Evolutionary conservation across 2,113 vertebrate species (phyloP).

Genomic region (Peromyscus leucopus): DNA sequence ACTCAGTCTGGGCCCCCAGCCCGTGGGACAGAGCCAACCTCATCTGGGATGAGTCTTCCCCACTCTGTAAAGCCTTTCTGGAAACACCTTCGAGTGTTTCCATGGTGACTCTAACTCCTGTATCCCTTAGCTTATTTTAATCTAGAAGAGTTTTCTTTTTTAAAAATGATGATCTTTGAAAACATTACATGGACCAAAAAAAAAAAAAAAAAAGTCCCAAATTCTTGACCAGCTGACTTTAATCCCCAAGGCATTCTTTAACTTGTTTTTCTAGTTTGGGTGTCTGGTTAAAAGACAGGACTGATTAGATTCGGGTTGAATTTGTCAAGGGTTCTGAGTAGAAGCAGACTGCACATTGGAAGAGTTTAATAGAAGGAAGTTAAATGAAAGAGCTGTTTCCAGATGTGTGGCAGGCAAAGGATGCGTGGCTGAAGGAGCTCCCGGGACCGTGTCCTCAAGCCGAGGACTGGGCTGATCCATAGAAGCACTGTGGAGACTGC

Average conservation of each 20-base stretch:
- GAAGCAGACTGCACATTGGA: neutral
- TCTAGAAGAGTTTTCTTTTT: neutral
- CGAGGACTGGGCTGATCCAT: neutral
- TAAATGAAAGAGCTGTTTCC: neutral
- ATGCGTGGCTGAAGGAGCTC: neutral
- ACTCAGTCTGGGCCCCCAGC: neutral
- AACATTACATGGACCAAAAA: neutral
- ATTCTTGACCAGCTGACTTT: slow-evolving; percentile 34
- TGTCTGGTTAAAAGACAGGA: slow-evolving; percentile 6
- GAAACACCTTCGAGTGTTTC: neutral
- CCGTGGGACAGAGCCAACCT: neutral
- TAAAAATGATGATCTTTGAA: slow-evolving; percentile 7
- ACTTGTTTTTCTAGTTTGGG: slow-evolving; percentile 41
- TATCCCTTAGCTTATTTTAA: slow-evolving; percentile 26
- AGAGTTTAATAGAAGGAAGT: slow-evolving; percentile 22
- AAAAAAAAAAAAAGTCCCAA: neutral
- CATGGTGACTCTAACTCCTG: neutral
- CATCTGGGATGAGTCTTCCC: neutral
- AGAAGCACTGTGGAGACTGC: neutral
- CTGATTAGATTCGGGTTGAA: neutral
- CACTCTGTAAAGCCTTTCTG: neutral
- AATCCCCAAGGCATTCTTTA: slow-evolving; percentile 26
- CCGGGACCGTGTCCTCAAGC: neutral
- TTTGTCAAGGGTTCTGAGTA: neutral
- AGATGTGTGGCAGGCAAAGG: neutral